Evolutionary conservation across 2,113 vertebrate species (phyloP), one percentile per base, ranked within the genome.

Genomic region (Rhea pennata): DNA sequence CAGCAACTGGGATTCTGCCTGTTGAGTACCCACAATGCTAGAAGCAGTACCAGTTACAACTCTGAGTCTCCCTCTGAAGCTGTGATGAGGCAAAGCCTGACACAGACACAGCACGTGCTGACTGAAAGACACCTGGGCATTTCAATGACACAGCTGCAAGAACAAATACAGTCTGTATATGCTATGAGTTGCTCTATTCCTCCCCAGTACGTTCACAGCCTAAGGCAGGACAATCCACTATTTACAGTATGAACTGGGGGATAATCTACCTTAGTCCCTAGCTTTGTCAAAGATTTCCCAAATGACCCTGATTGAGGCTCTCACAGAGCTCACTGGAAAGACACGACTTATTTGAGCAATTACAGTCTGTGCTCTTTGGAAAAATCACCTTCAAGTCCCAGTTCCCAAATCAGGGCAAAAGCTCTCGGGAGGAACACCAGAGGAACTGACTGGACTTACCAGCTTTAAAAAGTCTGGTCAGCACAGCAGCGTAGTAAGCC

Each of bases 291-390:
- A 89, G 53, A 62, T 53, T 87, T 89, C 46, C 46, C 64, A 48
- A 77, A 81, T 0, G 4, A 44, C 50, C 54, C 31, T 17, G 23
- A 58, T 31, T 86, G 73, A 95, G 81, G 64, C 0, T 1, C 56
- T 93, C 83, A 83, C 13, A 86, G 76, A 93, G 42, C 58, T 93
- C 77, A 36, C 77, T 84, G 64, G 58, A 76, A 84, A 89, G 54
- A 84, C 20, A 69, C 54, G 20, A 48, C n/a, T 84, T 87, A 56
- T 71, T 1, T 56, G 39, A 82, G 58, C 46, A 81, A 78, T 7
- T 79, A 66, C 12, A 69, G 82, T 50, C 62, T 13, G 46, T 2
- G 5, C 17, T 33, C 39, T 88, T 72, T 26, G 26, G 24, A 36
- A 82, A 76, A 24, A 36, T 16, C 31, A 72, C 13, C 51, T 80